Evolutionary conservation across 2,888 invertebrate species (phyloP).

Genomic region (Diaphora mendica): DNA sequence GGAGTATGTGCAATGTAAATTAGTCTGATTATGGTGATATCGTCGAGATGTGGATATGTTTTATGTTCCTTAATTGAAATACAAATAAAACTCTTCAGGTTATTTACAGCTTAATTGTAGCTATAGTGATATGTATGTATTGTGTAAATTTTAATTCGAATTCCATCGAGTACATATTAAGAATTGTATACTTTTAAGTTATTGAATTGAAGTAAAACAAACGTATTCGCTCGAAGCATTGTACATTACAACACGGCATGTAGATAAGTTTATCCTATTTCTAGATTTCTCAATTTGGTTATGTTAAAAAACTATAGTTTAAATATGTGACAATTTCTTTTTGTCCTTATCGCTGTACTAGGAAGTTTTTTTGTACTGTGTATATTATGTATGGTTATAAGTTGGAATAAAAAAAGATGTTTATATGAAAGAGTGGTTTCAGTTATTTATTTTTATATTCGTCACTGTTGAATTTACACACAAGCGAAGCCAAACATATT

Average conservation of each 20-base stretch:
- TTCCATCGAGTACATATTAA: conserved; percentile 87
- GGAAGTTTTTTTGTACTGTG: conserved; percentile 93
- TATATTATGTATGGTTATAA: conserved; percentile 93
- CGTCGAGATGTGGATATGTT: conserved; percentile 84
- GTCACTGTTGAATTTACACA: background rate
- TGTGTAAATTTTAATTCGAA: conserved; percentile 86
- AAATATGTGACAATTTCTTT: conserved; percentile 83
- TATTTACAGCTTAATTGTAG: conserved; percentile 84
- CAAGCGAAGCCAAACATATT: background rate
- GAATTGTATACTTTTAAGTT: conserved; percentile 85
- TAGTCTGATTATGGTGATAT: conserved; percentile 86
- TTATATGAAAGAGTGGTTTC: conserved; percentile 79
- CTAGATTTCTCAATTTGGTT: conserved; percentile 85
- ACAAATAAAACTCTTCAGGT: conserved; percentile 84
- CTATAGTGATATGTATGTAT: conserved; percentile 85
- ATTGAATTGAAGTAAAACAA: conserved; percentile 82
- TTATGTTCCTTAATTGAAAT: conserved; percentile 86
- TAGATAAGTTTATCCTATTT: conserved; percentile 85
- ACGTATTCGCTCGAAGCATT: conserved; percentile 86
- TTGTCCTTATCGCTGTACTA: conserved; percentile 85
- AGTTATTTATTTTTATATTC: conserved; percentile 28
- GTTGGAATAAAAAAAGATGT: conserved; percentile 87
- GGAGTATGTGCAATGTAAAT: conserved; percentile 84
- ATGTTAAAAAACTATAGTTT: conserved; percentile 80
- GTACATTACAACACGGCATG: conserved; percentile 84